Evolutionary conservation across 2,888 invertebrate species (phyloP), one percentile per base, ranked within the genome.

Genomic region (Aporophyla nigra): DNA sequence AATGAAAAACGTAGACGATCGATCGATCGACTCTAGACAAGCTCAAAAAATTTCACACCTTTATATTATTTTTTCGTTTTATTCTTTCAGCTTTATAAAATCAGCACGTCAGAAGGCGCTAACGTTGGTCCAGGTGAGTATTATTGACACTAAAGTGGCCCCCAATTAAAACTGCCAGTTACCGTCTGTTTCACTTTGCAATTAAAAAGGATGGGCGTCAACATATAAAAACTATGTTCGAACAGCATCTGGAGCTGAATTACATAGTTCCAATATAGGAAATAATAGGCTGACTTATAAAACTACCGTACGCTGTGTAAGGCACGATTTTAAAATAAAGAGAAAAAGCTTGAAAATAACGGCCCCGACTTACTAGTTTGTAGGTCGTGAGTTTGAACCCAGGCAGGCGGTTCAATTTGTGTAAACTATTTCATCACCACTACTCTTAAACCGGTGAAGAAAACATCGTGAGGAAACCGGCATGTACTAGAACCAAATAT

Each of bases 1-100:
- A 19, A n/a, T 27, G n/a, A 0, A 27, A 63, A 43, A 43, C 40
- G 1, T 43, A 59, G 21, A 21, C 3, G 14, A 0, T 63, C 21
- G 27, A 21, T 24, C 46, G 16, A n/a, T n/a, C n/a, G n/a, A n/a
- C 9, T 21, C 40, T 40, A 40, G 19, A 40, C 0, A 19, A 68
- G 19, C 59, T 19, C 19, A 19, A 43, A 43, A 24, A 46, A 46
- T 12, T 16, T 59, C 19, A 68, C 33, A 61, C 10, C 19, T 6
- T 3, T 49, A 21, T 4, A 56, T 10, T 12, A 46, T 5, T 54
- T 43, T 69, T 69, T 40, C 7, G 14, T 66, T 46, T 49, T 5
- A 16, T 79, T 66, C 27, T 82, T 94, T 93, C 91, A 96, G 96
- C 88, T 96, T 89, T 96, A 96, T 86, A 94, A 95, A 92, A 92